Percentiles rank a stretch among this genome's conserved stretches.
phyloP scores from a whole-genome alignment of 2,113 vertebrate genomes.

The Platysternon megacephalum region DNA sequence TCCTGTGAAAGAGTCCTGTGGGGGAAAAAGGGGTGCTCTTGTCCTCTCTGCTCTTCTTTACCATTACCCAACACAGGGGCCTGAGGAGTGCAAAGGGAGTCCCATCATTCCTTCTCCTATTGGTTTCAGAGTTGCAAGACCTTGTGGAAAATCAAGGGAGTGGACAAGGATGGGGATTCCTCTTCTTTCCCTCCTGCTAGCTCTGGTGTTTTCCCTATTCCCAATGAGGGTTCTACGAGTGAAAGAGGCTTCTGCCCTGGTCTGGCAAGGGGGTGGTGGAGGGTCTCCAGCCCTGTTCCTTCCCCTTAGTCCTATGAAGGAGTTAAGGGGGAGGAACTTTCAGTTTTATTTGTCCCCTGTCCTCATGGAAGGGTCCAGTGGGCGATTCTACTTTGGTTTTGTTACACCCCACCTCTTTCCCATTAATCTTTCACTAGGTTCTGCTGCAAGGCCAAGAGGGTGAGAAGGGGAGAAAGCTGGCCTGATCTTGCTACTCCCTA shows the following conservation, averaged over 20 bases:
- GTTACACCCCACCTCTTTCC: neutral
- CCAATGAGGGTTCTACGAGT: neutral
- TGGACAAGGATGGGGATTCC: neutral
- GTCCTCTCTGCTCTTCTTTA: too few relatives aligned
- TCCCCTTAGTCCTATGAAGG: neutral
- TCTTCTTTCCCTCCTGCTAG: neutral
- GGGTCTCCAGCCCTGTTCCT: neutral
- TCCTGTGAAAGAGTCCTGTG: too few relatives aligned
- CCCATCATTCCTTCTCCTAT: neutral
- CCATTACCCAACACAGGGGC: too few relatives aligned
- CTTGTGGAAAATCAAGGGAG: neutral
- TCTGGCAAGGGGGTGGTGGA: neutral
- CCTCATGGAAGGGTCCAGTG: fast-evolving
- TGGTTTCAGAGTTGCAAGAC: neutral
- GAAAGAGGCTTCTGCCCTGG: neutral
- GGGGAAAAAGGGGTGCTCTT: too few relatives aligned
- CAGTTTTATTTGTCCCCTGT: neutral
- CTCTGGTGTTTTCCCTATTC: neutral
- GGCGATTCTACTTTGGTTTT: neutral
- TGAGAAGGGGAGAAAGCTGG: neutral
- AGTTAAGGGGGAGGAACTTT: neutral
- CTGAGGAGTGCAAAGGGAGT: neutral
- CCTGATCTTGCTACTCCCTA: neutral
- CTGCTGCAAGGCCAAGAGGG: neutral
- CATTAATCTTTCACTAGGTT: neutral